Conservation (phyloP, 2,888 invertebrate genomes). For the Lasioglossum villosulum region DNA sequence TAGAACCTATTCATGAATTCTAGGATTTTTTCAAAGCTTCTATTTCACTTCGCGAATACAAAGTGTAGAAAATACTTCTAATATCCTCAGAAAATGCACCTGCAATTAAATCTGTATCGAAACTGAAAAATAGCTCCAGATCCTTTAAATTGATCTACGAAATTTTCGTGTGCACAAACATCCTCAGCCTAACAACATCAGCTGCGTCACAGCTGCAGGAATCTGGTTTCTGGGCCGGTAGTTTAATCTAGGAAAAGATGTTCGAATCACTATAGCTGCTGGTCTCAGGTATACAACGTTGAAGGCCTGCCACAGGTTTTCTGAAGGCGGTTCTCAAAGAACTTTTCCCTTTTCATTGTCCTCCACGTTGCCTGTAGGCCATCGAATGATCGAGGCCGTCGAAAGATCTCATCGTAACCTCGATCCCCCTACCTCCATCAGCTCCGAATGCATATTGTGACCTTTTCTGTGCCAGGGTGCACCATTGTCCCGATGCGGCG, state of each 20-base stretch:
- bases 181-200: not conserved
- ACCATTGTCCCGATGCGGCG: not conserved
- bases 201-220: not conserved
- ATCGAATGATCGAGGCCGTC: slow-evolving; percentile 9
- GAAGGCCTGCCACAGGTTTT: not conserved
- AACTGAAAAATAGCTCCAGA: not conserved
- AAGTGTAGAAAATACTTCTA: not conserved
- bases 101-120: not conserved
- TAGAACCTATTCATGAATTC: not conserved
- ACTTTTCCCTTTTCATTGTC: slow-evolving; percentile 27
- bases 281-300: not conserved
- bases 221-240: not conserved
- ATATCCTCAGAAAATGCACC: not conserved
- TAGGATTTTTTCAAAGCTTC: not conserved
- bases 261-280: not conserved
- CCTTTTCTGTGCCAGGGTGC: not conserved
- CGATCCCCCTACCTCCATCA: not conserved
- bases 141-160: not conserved
- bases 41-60: not conserved
- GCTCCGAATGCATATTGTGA: not conserved
- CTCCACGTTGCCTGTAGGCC: not conserved
- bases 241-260: not conserved
- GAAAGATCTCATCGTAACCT: slow-evolving; percentile 4
- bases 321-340: not conserved
- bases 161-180: not conserved